Evolutionary conservation across 2,888 invertebrate genomes (phyloP), one percentile per base, ranked within the genome.

Genomic region (Heliconius ismenius): DNA sequence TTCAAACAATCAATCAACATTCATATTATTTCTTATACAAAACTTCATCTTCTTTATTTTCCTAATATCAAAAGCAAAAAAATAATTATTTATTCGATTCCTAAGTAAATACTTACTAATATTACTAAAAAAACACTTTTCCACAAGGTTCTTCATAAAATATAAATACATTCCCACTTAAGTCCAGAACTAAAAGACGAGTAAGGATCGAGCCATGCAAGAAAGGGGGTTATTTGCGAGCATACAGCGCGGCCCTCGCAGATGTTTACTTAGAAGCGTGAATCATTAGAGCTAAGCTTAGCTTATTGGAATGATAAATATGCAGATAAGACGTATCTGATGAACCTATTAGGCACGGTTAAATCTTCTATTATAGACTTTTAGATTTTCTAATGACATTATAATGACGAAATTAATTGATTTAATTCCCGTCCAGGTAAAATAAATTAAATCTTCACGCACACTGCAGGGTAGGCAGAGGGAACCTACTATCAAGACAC

Each of bases 181-280:
- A 39, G 15, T 26, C 39, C 24, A 39, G 39, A 39, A 67, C 39
- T 28, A 28, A 58, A 75, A 15, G 49, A 43, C 67, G 60, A 68
- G 28, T 73, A 76, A 60, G 73, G 64, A 73, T 74, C 65, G 72
- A 70, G 28, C 63, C 76, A 72, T 49, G 63, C 74, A 69, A 69
- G 74, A 75, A 77, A 76, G 75, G 78, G 63, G 68, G 74, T 75
- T 77, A 79, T 80, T 77, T 76, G 79, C 60, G 70, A 75, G 39
- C 67, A 26, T 67, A 67, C 73, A 62, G 64, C 70, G 77, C 63
- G 65, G 60, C 36, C 63, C 58, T 58, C 64, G 43, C 79, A 81
- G 80, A 81, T 82, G 81, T 77, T 76, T 81, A 80, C 79, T 79
- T 24, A 76, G 82, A 79, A 81, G 74, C 78, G 72, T 82, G 81